Percentiles rank a stretch among this genome's conserved stretches.
phyloP scores from a whole-genome alignment of 2,888 invertebrate species.

The Dryocosmus kuriphilus region DNA sequence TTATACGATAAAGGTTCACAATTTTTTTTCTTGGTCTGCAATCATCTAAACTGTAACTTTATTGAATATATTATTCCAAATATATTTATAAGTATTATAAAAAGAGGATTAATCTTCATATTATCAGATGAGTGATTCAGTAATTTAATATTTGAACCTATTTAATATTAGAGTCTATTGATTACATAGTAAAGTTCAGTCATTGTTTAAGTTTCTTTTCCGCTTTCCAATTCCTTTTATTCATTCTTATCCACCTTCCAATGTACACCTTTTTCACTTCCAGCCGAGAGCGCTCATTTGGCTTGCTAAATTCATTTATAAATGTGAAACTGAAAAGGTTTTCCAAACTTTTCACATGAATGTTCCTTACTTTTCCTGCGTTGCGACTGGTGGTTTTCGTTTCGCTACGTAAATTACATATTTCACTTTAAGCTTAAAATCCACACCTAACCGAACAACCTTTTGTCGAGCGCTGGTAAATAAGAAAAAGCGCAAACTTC shows the following conservation, averaged over 20 bases:
- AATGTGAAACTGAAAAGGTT: conserved; percentile 43
- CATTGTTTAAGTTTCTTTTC: conserved; percentile 16
- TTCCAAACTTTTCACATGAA: conserved; percentile 32
- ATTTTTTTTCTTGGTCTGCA: too few relatives aligned
- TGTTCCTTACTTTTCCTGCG: conserved; percentile 7
- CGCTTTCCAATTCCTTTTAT: conserved; percentile 32
- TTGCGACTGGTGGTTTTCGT: conserved; percentile 22
- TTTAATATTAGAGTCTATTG: not conserved
- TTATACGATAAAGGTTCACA: too few relatives aligned
- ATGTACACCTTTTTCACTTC: not conserved
- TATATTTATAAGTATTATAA: too few relatives aligned
- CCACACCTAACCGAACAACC: not conserved
- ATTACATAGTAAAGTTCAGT: not conserved
- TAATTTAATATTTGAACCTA: too few relatives aligned
- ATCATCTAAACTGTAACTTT: too few relatives aligned
- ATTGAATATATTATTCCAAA: too few relatives aligned
- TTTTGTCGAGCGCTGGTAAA: conserved; percentile 5
- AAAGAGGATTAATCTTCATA: too few relatives aligned
- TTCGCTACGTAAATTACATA: conserved; percentile 33
- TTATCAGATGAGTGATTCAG: too few relatives aligned
- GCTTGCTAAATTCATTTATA: conserved; percentile 61
- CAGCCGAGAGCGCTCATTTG: conserved; percentile 45
- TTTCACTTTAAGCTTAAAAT: conserved; percentile 32
- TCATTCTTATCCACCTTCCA: conserved; percentile 45
- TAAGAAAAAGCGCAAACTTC: conserved; percentile 2